A percentile compares a stretch with the other conserved stretches of the same genome.
These are phyloP conservation scores for Halichondria panicea DNA, from an alignment of 37 sponge, comb jelly and placozoan genomes.

Conservation along the genomic window DNA sequence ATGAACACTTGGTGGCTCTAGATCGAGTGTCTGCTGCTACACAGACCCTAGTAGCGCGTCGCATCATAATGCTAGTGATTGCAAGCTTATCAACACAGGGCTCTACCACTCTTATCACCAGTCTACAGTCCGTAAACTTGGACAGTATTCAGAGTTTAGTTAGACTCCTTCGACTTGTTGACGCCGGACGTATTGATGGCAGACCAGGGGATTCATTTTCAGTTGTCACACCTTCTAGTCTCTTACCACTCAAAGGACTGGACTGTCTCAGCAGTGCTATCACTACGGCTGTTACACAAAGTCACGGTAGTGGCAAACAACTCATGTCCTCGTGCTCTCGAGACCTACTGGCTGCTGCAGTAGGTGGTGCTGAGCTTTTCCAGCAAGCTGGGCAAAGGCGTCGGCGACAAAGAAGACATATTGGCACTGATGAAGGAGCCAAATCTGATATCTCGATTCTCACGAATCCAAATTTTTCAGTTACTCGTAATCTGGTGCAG, in stretches of 20 bases:
- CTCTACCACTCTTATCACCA: constrained; percentile 2
- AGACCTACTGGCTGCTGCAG: constrained; percentile 61
- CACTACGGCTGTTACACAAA: constrained; percentile 11
- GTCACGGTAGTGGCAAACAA: constrained; percentile 10
- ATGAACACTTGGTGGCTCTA: constrained; percentile 31
- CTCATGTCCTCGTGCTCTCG: constrained; percentile 51
- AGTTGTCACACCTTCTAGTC: constrained; percentile 13
- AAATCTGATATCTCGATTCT: constrained; percentile 37
- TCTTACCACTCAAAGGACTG: constrained; percentile 13
- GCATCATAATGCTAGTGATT: constrained; percentile 16
- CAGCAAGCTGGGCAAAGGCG: not conserved
- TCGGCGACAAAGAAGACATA: constrained; percentile 2
- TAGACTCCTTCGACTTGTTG: constrained; percentile 47
- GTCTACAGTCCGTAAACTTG: constrained; percentile 20
- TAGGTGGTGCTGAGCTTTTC: constrained; percentile 52
- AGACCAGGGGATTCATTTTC: constrained; percentile 13
- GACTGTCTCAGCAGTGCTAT: constrained; percentile 42
- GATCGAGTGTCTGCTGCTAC: constrained; percentile 26
- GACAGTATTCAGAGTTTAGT: constrained; percentile 17
- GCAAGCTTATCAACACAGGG: constrained; percentile 19
- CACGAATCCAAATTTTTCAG: constrained; percentile 51
- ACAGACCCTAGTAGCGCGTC: constrained; percentile 32
- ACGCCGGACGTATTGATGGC: constrained; percentile 58
- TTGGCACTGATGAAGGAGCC: not conserved
- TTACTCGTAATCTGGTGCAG: constrained; percentile 52